Percentiles rank a stretch among this genome's conserved stretches.
Conservation (phyloP, 1,140 invertebrate genomes). For the Dysdera silvatica region DNA sequence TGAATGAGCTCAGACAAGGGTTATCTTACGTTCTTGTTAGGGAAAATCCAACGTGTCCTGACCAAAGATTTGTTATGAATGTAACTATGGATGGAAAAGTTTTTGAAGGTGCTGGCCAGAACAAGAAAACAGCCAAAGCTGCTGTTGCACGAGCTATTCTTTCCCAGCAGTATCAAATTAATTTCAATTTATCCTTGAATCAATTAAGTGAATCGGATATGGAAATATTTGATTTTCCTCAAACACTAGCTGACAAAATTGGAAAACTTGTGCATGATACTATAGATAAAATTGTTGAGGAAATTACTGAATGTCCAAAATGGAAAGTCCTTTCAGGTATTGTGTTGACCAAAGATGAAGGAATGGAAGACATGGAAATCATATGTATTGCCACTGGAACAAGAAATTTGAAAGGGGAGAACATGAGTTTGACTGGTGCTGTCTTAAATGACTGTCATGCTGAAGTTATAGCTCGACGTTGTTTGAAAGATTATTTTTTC, state of each 20-base stretch:
- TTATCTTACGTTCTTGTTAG: conserved; percentile 65
- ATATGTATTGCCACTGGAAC: conserved; percentile 45
- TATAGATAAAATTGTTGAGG: conserved; percentile 35
- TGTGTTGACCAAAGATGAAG: conserved; percentile 42
- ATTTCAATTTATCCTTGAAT: conserved; percentile 34
- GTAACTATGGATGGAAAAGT: conserved; percentile 66
- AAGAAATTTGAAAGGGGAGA: conserved; percentile 45
- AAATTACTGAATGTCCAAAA: conserved; percentile 42
- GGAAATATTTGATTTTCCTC: conserved; percentile 41
- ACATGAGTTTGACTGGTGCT: conserved; percentile 46
- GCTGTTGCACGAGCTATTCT: conserved; percentile 75
- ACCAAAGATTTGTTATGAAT: conserved; percentile 65
- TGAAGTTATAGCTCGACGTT: conserved; percentile 47
- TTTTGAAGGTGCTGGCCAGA: conserved; percentile 71
- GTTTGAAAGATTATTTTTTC: conserved; percentile 46
- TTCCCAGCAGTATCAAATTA: conserved; percentile 54
- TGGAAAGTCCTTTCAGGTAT: conserved; percentile 46
- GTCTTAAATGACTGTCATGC: conserved; percentile 49
- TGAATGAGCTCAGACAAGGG: conserved; percentile 78
- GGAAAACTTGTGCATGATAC: conserved; percentile 2
- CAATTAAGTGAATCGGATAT: conserved; percentile 43
- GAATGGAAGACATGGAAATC: conserved; percentile 40
- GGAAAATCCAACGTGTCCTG: conserved; percentile 60
- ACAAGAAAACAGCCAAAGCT: conserved; percentile 79
- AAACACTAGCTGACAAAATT: conserved; percentile 41